Evolutionary conservation across 2,113 vertebrate species (phyloP).

Genomic region (Lipophrys pholis): DNA sequence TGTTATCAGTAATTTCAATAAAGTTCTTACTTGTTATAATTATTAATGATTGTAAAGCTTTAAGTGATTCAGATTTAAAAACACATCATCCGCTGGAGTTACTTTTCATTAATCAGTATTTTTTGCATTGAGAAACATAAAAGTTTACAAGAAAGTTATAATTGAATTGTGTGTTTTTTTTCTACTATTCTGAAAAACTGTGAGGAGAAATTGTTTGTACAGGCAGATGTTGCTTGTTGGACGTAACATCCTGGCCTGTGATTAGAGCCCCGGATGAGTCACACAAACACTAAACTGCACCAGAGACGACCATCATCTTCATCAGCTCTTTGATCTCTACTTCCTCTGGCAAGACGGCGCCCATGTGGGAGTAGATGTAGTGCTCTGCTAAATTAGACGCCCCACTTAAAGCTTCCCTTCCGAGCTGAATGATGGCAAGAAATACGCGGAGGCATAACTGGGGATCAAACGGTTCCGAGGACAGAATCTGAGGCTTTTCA

Average conservation of each 20-base stretch:
- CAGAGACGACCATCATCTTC: background rate
- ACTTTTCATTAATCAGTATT: no score
- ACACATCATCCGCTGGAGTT: no score
- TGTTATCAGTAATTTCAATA: no score
- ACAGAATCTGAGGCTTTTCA: slow-evolving; percentile 29
- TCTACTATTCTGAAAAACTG: background rate
- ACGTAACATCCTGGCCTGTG: background rate
- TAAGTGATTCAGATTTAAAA: no score
- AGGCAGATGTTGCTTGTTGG: background rate
- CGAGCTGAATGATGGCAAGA: slow-evolving; percentile 26
- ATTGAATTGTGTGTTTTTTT: background rate
- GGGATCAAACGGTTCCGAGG: slow-evolving; percentile 35
- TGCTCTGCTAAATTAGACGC: slow-evolving; percentile 18
- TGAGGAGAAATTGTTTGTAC: background rate
- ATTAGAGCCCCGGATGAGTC: background rate
- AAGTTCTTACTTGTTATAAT: no score
- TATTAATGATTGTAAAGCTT: no score
- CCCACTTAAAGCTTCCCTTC: slow-evolving; percentile 29
- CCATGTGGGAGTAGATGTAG: slow-evolving; percentile 27
- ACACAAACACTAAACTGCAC: slow-evolving; percentile 2
- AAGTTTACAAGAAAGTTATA: no score
- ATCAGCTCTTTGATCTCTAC: slow-evolving; percentile 29
- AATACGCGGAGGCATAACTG: slow-evolving; percentile 12
- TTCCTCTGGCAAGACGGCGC: slow-evolving; percentile 13
- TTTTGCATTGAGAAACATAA: no score